A percentile compares a stretch with the other conserved stretches of the same genome.
phyloP scores from a whole-genome alignment of 2,113 vertebrate genomes.

The Agelaius phoeniceus region DNA sequence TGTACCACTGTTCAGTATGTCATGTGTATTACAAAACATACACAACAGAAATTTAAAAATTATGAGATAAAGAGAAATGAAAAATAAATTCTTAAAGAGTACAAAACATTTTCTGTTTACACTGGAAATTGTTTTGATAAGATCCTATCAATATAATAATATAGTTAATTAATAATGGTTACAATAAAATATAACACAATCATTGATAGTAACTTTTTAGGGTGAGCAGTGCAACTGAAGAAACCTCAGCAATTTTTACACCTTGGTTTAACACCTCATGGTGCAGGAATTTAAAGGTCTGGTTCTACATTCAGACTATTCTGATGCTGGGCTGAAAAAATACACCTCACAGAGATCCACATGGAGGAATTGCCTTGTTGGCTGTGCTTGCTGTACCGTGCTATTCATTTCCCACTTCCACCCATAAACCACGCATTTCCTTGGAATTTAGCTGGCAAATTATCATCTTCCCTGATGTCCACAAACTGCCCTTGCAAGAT shows the following conservation, averaged over 20 bases:
- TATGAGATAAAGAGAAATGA: not conserved
- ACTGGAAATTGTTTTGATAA: not conserved
- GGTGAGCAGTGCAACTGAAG: not conserved
- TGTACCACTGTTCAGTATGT: not conserved
- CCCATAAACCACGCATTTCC: not conserved
- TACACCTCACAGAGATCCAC: not conserved
- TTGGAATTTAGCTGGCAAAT: not conserved
- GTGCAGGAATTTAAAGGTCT: not conserved
- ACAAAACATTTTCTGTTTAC: not conserved
- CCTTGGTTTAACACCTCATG: not conserved
- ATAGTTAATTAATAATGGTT: fast-evolving
- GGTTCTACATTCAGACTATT: not conserved
- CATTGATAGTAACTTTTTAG: not conserved
- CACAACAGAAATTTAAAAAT: not conserved
- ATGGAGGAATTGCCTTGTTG: not conserved
- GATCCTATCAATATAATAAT: not conserved
- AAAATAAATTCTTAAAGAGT: not conserved
- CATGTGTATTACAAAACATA: not conserved
- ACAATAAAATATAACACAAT: not conserved
- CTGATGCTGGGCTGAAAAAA: not conserved
- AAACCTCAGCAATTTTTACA: not conserved
- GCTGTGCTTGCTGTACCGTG: not conserved
- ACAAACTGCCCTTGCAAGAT: not conserved
- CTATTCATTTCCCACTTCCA: not conserved
- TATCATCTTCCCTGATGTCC: not conserved